These are phyloP conservation scores for Drosophila ambigua DNA, from an alignment of 1,140 invertebrate species.

Conservation along the genomic window DNA sequence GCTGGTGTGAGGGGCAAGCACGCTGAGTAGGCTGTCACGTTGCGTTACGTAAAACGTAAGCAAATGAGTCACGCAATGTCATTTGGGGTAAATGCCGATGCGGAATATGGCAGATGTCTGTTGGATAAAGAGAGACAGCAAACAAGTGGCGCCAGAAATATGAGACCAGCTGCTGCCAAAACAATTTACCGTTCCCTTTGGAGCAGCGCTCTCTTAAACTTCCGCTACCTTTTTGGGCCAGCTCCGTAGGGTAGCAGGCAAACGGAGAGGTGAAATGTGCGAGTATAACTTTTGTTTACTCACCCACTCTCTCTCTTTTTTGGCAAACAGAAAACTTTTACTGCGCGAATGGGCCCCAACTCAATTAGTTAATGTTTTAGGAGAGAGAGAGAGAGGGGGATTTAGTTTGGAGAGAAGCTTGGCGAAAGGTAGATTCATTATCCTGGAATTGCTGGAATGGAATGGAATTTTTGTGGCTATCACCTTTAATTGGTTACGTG, in stretches of 20 bases:
- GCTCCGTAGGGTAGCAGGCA: slow-evolving; percentile 16
- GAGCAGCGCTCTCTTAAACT: slow-evolving; percentile 1
- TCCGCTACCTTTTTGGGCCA: neutral
- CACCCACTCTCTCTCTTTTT: slow-evolving; percentile 8
- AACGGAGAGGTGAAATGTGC: slow-evolving; percentile 13
- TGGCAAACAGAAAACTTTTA: slow-evolving; percentile 36
- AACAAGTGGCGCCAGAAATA: slow-evolving; percentile 79
- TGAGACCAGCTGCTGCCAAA: slow-evolving; percentile 51
- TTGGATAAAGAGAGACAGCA: slow-evolving; percentile 44
- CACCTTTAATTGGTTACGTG: slow-evolving; percentile 52
- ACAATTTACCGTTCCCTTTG: slow-evolving; percentile 39
- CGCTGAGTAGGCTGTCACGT: slow-evolving; percentile 35
- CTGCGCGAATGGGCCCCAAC: slow-evolving; percentile 34
- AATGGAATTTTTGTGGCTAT: slow-evolving; percentile 35
- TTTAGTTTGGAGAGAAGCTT: no score
- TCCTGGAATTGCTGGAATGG: slow-evolving; percentile 21
- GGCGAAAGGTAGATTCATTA: slow-evolving; percentile 26
- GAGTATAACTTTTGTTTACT: slow-evolving; percentile 42
- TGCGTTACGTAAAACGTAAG: slow-evolving; percentile 76
- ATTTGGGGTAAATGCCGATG: slow-evolving; percentile 76
- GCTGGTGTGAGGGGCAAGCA: slow-evolving; percentile 2
- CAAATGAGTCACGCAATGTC: slow-evolving; percentile 81
- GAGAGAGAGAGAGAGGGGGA: slow-evolving; percentile 5
- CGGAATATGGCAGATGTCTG: slow-evolving; percentile 32
- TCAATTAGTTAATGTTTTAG: slow-evolving; percentile 43